Base-by-base conservation (phyloP, 2,888 invertebrate species). In the Xestoiulus laeticollis region DNA sequence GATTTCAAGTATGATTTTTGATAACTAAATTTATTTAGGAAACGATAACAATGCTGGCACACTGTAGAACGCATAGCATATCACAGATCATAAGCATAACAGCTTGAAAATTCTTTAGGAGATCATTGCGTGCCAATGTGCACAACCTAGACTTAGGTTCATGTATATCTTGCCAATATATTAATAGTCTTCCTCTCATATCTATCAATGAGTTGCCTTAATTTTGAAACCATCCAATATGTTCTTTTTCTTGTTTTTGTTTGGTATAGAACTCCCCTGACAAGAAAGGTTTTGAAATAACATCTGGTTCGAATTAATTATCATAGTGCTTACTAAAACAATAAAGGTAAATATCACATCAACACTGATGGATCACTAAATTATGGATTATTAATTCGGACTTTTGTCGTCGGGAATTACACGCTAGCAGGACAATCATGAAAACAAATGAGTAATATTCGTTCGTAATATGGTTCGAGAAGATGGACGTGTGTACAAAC, bases 111-210 rank as follows among this genome's bases (percentile, higher is more conserved):
- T 53, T 53, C 53, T 53, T 68, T 68, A 59, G 59, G 68, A 22
- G 68, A 26, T 12, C 68, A 68, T n/a, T 22, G 68, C 26, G 68
- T 53, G n/a, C 53, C 16, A 19, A 53, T 19, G 16, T 19, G 53
- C 53, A 53, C 26, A 26, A 3, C 59, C n/a, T 59, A 59, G 59
- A 59, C 68, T 68, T 68, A 68, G 68, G 10, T 26, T 26, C 68
- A 68, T 68, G 68, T 53, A 53, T 68, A 68, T 68, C 68, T 68
- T 68, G 68, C 68, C 68, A 68, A 68, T 68, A 68, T 68, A 68
- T 68, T 68, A 68, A 68, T 68, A 68, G 68, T 68, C 68, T 68
- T 68, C 68, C 68, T 68, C 68, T 68, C 68, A 68, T 26, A 68
- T 68, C 22, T 68, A 68, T 68, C 26, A 68, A 68, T 68, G 26